Evolutionary conservation across 1,140 invertebrate genomes (phyloP).

Genomic region (Orius insidiosus): DNA sequence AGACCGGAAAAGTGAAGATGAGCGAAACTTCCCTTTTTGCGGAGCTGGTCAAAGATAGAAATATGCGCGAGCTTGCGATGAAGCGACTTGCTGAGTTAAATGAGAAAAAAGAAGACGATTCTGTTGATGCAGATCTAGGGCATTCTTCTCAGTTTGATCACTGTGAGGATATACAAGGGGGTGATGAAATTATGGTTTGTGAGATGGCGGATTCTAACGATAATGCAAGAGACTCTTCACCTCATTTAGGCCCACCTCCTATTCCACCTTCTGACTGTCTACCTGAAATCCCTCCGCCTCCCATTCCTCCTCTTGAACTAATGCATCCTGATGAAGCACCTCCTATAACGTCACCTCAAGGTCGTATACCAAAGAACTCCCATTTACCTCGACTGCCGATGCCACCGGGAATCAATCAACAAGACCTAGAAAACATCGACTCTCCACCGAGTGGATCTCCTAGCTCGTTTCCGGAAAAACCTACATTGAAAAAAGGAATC

Average conservation of each 20-base stretch:
- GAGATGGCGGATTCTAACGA: slow-evolving; percentile 3
- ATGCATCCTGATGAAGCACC: slow-evolving; percentile 16
- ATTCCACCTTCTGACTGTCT: not conserved
- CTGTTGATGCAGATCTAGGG: too few species aligned
- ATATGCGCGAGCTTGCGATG: slow-evolving; percentile 54
- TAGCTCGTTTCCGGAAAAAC: slow-evolving; percentile 31
- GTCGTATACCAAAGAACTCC: slow-evolving; percentile 19
- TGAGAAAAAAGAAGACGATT: slow-evolving; percentile 32
- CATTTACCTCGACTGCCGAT: slow-evolving; percentile 48
- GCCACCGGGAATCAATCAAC: slow-evolving; percentile 66
- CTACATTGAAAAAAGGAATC: slow-evolving; percentile 44
- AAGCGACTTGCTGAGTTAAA: slow-evolving; percentile 47
- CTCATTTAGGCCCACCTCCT: not conserved
- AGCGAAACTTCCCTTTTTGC: slow-evolving; percentile 73
- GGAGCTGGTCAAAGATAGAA: slow-evolving; percentile 67
- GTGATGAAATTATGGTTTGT: slow-evolving; percentile 1
- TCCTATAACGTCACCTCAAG: slow-evolving; percentile 23
- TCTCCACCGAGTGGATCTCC: slow-evolving; percentile 45
- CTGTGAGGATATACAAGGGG: not conserved
- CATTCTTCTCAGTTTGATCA: too few species aligned
- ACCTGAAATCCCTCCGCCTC: slow-evolving; percentile 15
- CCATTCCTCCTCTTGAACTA: slow-evolving; percentile 19
- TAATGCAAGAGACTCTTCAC: slow-evolving; percentile 7
- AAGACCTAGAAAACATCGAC: slow-evolving; percentile 55
- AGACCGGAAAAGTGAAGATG: slow-evolving; percentile 40